Conservation (phyloP, 2,113 vertebrate species). For the Oplegnathus fasciatus region DNA sequence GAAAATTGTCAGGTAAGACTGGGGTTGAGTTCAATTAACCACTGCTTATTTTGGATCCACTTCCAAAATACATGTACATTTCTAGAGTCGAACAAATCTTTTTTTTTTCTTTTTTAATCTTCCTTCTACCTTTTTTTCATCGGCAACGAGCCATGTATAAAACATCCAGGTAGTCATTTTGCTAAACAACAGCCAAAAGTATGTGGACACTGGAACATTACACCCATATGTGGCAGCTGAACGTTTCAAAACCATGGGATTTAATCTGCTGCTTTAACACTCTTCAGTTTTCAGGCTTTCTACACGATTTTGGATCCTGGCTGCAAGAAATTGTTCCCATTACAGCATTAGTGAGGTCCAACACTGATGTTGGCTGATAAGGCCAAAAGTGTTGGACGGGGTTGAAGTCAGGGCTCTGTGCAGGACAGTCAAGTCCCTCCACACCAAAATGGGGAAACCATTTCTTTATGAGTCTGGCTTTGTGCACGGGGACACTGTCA, state of each 20-base stretch:
- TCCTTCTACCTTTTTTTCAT: background rate
- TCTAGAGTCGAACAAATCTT: background rate
- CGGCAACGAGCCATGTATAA: background rate
- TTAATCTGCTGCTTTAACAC: background rate
- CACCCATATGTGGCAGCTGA: background rate
- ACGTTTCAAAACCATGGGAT: background rate
- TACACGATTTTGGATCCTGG: background rate
- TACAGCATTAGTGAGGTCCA: background rate
- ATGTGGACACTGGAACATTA: background rate
- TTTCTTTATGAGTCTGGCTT: background rate
- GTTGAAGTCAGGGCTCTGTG: background rate
- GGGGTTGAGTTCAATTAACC: background rate
- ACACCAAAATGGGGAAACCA: background rate
- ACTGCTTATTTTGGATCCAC: background rate
- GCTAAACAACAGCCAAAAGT: background rate
- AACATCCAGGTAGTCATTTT: background rate
- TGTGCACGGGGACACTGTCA: no score
- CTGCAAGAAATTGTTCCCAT: background rate
- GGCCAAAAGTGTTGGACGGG: no score
- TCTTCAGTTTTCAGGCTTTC: background rate
- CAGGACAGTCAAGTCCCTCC: background rate
- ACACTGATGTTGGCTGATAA: background rate
- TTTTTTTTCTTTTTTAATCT: background rate
- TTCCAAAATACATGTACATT: background rate
- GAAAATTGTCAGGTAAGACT: background rate